These are phyloP conservation scores for Charaxes varanes DNA, from an alignment of 1,140 invertebrate species.

Conservation along the genomic window DNA sequence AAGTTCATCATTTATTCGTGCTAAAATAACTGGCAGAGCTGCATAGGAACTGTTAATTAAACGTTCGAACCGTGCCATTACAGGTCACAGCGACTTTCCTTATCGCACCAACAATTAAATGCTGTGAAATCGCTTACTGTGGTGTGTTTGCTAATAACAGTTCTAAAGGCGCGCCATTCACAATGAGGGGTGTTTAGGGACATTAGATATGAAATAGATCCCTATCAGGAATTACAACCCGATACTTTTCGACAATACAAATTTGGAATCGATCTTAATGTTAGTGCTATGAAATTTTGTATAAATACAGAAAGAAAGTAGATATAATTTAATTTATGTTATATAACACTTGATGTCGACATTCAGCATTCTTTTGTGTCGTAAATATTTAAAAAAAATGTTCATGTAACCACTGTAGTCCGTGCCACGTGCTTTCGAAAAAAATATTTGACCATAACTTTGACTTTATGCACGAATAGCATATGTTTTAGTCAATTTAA, in stretches of 20 bases:
- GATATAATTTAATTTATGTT: too few relatives aligned
- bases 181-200: conserved; percentile 32
- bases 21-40: conserved; percentile 39
- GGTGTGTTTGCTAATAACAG: conserved; percentile 65
- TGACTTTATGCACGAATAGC: too few relatives aligned
- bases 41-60: conserved; percentile 56
- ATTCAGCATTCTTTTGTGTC: too few relatives aligned
- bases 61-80: conserved; percentile 56
- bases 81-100: conserved; percentile 43
- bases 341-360: too few relatives aligned
- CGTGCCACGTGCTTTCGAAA: too few relatives aligned
- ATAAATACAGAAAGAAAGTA: too few relatives aligned
- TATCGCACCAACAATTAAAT: conserved; percentile 67
- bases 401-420: too few relatives aligned
- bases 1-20: conserved; percentile 22
- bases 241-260: conserved; percentile 3
- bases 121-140: conserved; percentile 63
- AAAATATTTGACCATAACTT: too few relatives aligned
- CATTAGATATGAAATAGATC: conserved; percentile 60
- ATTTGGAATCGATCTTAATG: too few relatives aligned
- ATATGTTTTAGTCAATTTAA: too few relatives aligned
- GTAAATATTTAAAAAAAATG: too few relatives aligned
- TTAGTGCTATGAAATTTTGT: conserved; percentile 1
- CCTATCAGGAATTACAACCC: conserved; percentile 8
- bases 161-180: conserved; percentile 41